Evolutionary conservation across 2,797 vertebrate genomes (phyloP).

Genomic region (Molossus alvarezi): DNA sequence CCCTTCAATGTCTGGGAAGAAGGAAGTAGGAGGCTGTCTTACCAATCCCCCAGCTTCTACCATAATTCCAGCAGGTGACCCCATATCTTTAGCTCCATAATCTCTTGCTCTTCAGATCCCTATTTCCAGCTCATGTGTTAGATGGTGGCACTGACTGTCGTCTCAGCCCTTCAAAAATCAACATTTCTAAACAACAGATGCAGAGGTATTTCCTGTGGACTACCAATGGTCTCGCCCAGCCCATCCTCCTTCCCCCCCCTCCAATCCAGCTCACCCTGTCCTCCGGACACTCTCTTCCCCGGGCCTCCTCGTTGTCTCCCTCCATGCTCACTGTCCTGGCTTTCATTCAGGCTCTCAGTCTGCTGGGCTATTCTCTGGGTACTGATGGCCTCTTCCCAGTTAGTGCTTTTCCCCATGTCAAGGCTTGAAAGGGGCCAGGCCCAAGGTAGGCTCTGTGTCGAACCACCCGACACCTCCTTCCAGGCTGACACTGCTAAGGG

Average conservation of each 20-base stretch:
- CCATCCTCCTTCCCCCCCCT: rapidly evolving
- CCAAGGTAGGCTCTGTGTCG: neutral
- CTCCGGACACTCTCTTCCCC: neutral
- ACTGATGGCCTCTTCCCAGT: neutral
- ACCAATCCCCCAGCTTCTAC: neutral
- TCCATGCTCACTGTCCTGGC: neutral
- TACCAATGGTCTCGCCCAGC: neutral
- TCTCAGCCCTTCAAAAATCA: neutral
- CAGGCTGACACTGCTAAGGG: neutral
- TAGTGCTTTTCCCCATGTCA: neutral
- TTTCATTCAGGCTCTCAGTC: neutral
- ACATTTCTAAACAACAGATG: neutral
- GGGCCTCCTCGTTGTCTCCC: neutral
- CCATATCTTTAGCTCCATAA: neutral
- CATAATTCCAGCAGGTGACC: neutral
- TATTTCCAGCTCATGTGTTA: neutral
- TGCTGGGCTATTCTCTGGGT: neutral
- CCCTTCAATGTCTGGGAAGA: neutral
- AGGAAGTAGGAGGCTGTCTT: neutral
- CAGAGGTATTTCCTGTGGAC: neutral
- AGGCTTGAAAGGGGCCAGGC: neutral
- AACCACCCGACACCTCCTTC: neutral
- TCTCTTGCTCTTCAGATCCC: neutral
- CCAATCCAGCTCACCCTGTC: neutral
- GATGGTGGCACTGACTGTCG: neutral